Percentiles rank a stretch among this genome's conserved stretches.
Conservation (phyloP, 2,888 invertebrate species). For the Terebella lapidaria region DNA sequence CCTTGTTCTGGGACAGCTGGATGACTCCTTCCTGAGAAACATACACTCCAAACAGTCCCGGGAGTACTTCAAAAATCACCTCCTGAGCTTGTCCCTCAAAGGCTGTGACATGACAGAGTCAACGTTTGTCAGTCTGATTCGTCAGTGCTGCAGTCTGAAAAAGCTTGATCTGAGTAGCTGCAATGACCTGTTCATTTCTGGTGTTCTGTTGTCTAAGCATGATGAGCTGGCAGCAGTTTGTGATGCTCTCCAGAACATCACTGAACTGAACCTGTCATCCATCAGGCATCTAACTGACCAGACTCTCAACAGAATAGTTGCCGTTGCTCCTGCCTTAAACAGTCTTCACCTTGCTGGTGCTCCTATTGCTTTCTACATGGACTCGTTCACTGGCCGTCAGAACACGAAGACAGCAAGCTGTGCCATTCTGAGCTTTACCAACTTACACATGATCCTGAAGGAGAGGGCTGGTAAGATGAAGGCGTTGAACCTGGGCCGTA, state of each 20-base stretch:
- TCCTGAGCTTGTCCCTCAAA: slow-evolving; percentile 39
- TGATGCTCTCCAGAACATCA: slow-evolving; percentile 53
- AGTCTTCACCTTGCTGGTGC: slow-evolving; percentile 65
- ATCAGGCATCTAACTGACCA: slow-evolving; percentile 72
- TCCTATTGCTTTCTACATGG: slow-evolving; percentile 68
- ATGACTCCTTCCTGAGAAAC: slow-evolving; percentile 23
- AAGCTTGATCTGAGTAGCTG: slow-evolving; percentile 63
- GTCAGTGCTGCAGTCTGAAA: slow-evolving; percentile 56
- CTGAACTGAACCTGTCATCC: slow-evolving; percentile 61
- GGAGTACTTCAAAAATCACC: slow-evolving; percentile 27
- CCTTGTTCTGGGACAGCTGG: slow-evolving; percentile 38
- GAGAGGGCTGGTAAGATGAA: slow-evolving; percentile 60
- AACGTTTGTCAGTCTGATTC: slow-evolving; percentile 36
- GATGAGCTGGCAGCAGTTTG: slow-evolving; percentile 52
- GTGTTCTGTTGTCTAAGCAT: slow-evolving; percentile 63
- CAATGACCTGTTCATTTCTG: slow-evolving; percentile 71
- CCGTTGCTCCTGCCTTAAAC: slow-evolving; percentile 61
- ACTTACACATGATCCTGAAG: slow-evolving; percentile 61
- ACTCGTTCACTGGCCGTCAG: slow-evolving; percentile 58
- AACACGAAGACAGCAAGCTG: slow-evolving; percentile 56
- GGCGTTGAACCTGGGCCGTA: slow-evolving; percentile 64
- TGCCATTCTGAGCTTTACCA: slow-evolving; percentile 68
- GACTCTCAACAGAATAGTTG: slow-evolving; percentile 65
- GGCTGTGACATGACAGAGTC: slow-evolving; percentile 43
- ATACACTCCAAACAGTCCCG: neutral